Percentiles rank a stretch among this genome's conserved stretches.
Conservation (phyloP, 2,113 vertebrate species). For the Megaptera novaeangliae region DNA sequence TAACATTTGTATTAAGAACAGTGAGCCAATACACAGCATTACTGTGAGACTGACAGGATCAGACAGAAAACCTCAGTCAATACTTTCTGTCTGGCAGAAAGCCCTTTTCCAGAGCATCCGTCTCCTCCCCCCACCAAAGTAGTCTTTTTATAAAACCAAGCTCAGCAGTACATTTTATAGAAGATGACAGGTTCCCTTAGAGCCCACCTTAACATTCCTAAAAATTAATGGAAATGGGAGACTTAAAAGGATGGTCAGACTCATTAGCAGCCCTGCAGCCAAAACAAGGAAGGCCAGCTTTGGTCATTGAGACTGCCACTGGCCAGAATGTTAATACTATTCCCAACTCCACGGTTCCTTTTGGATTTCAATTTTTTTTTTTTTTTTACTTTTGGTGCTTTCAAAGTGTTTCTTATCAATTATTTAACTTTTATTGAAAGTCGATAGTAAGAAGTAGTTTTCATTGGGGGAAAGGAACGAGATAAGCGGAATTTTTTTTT, state of each 20-base stretch:
- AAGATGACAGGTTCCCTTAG: slow-evolving; percentile 57
- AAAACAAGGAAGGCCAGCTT: not conserved
- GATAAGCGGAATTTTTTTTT: not conserved
- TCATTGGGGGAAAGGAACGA: not conserved
- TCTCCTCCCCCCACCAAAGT: not conserved
- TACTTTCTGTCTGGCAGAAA: slow-evolving; percentile 66
- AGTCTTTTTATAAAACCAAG: slow-evolving; percentile 65
- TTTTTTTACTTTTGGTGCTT: not conserved
- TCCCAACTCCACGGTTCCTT: not conserved
- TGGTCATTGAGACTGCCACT: not conserved
- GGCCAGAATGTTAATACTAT: not conserved
- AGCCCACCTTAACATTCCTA: slow-evolving; percentile 58
- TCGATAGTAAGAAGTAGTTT: not conserved
- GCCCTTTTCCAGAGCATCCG: slow-evolving; percentile 30
- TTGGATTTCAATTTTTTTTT: not conserved
- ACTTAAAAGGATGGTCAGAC: slow-evolving; percentile 27
- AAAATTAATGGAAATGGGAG: slow-evolving; percentile 31
- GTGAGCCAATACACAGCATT: slow-evolving; percentile 54
- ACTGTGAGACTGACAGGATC: slow-evolving; percentile 20
- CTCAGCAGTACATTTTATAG: slow-evolving; percentile 39
- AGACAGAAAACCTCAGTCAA: slow-evolving; percentile 58
- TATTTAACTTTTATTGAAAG: slow-evolving; percentile 11
- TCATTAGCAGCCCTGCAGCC: not conserved
- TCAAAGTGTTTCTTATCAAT: not conserved
- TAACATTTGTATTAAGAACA: slow-evolving; percentile 62